Conservation (phyloP, 2,888 invertebrate species). For the Sepiola atlantica region DNA sequence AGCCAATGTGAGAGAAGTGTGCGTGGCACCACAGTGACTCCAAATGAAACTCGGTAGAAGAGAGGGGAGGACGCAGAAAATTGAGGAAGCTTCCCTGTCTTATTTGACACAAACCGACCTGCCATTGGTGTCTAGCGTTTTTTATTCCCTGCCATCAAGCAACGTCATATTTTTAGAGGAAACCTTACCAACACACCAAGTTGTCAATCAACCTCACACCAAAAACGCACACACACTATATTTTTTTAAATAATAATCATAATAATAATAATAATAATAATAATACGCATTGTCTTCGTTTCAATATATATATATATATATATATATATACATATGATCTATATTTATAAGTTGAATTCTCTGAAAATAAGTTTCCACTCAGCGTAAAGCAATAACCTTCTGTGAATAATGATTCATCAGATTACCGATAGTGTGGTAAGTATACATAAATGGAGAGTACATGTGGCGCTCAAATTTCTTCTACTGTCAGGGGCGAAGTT, state of each 20-base stretch:
- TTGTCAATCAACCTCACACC: not conserved
- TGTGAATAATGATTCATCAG: too few relatives aligned
- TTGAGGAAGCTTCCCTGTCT: not conserved
- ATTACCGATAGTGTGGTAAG: too few relatives aligned
- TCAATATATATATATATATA: not conserved
- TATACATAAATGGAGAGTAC: too few relatives aligned
- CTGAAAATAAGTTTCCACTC: too few relatives aligned
- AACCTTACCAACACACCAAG: not conserved
- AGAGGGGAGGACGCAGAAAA: not conserved
- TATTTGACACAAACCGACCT: not conserved
- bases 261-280: too few relatives aligned
- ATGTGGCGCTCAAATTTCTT: too few relatives aligned
- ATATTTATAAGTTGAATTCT: too few relatives aligned
- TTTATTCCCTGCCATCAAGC: slow-evolving; percentile 16
- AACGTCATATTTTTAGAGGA: not conserved
- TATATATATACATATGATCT: not conserved
- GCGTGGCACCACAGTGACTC: not conserved
- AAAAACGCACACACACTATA: not conserved
- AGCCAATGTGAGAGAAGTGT: not conserved
- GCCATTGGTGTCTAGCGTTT: not conserved
- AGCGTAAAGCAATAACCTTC: too few relatives aligned
- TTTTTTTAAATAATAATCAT: too few relatives aligned
- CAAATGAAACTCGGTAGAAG: not conserved
- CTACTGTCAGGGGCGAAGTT: too few relatives aligned
- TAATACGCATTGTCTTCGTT: too few relatives aligned